Base-by-base conservation (phyloP, 2,113 vertebrate genomes). In the Plecotus auritus region DNA sequence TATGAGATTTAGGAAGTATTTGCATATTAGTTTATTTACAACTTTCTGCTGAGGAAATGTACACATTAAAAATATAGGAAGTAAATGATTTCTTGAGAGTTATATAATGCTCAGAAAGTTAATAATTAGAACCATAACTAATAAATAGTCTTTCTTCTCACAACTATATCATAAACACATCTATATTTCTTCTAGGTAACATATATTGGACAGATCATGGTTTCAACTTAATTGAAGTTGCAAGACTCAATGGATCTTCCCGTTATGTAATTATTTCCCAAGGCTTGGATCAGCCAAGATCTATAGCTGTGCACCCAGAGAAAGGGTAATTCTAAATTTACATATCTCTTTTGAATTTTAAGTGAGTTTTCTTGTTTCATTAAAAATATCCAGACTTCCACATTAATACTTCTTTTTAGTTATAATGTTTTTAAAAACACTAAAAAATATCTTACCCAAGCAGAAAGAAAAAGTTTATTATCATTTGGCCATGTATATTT, bases 141-240 rank as follows among this genome's bases (percentile, higher is more conserved):
- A 66, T 77, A n/a, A 56, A 8, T 47, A 35, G n/a, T 76, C 93
- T 96, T 80, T 37, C 80, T 47, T 17, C 8, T 85, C 78, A 88
- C 18, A 96, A 84, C 5, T 80, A 28, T 90, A 66, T 80, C 47
- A 40, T 70, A 84, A 78, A 32, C n/a, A 96, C 37, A 51, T 56
- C 30, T 93, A 1, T 94, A 3, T 97, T 97, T 98, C 93, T 97
- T 61, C 69, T 93, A 99, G 99, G 99, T 94, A 99, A 99, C 98
- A 99, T 99, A 84, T 99, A 99, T 90, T 99, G 99, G 99, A 99
- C 99, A 13, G 99, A 99, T 97, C 99, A 99, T 51, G 99, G 99
- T 81, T 99, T 99, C 96, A 99, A 99, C 98, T 98, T 99, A 90
- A 99, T 99, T 87, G 99, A 99, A 98, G 99, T 99, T 92, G 99